Evolutionary conservation across 2,888 invertebrate genomes (phyloP).

Genomic region (Hermaeophaga mercurialis): DNA sequence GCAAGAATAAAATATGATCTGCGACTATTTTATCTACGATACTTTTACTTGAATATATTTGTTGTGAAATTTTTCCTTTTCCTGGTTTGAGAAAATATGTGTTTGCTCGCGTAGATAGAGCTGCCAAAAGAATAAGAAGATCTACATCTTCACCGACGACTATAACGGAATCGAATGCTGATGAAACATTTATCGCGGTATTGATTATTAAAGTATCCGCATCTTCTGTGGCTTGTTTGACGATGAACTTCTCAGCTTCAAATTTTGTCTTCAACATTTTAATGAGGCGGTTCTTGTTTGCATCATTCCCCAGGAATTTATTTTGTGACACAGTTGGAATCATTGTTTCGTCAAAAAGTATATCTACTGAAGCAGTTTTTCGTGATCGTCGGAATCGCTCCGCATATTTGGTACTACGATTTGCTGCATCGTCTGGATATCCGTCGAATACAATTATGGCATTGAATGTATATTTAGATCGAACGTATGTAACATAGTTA

Average conservation of each 20-base stretch:
- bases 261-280: slow-evolving; percentile 35
- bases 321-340: slow-evolving; percentile 34
- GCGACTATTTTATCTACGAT: slow-evolving; percentile 32
- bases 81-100: slow-evolving; percentile 19
- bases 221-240: slow-evolving; percentile 37
- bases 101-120: slow-evolving; percentile 20
- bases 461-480: neutral
- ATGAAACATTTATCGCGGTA: slow-evolving; percentile 31
- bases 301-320: slow-evolving; percentile 34
- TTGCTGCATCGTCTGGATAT: slow-evolving; percentile 39
- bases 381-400: slow-evolving; percentile 33
- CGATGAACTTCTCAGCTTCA: slow-evolving; percentile 30
- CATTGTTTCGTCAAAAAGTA: slow-evolving; percentile 22
- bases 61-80: slow-evolving; percentile 26
- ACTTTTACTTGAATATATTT: slow-evolving; percentile 26
- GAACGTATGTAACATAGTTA: neutral
- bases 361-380: slow-evolving; percentile 39
- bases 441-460: slow-evolving; percentile 18
- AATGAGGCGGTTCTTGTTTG: slow-evolving; percentile 39
- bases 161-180: slow-evolving; percentile 30
- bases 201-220: slow-evolving; percentile 16
- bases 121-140: slow-evolving; percentile 20
- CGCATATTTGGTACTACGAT: slow-evolving; percentile 38
- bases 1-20: slow-evolving; percentile 36
- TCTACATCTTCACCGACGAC: slow-evolving; percentile 30